These are phyloP conservation scores for Nebria salina DNA, from an alignment of 2,888 invertebrate species.

Conservation along the genomic window DNA sequence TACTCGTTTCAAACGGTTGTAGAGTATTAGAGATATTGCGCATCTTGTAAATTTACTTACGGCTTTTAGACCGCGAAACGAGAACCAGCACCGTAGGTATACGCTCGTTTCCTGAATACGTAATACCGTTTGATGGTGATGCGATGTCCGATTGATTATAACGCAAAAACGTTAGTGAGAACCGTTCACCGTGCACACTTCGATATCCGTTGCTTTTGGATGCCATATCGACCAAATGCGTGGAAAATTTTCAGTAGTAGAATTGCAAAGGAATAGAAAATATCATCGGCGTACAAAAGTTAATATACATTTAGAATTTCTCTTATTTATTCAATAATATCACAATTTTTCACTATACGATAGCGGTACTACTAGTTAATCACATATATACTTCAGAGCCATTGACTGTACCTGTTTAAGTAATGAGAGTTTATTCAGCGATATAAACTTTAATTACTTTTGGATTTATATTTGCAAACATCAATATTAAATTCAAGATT, in stretches of 20 bases:
- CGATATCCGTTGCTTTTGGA: neutral
- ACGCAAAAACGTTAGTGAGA: neutral
- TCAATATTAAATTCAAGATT: no score
- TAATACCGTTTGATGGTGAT: neutral
- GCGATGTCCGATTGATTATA: constrained; percentile 1
- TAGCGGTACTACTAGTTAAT: no score
- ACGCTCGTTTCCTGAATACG: neutral
- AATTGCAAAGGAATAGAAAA: neutral
- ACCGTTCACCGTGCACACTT: neutral
- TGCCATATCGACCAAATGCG: neutral
- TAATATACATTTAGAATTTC: no score
- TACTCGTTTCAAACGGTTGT: neutral
- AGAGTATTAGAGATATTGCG: neutral
- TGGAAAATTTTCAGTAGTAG: neutral
- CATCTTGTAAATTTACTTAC: neutral
- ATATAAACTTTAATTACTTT: no score
- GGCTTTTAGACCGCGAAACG: constrained; percentile 1
- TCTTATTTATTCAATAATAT: no score
- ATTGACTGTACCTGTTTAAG: no score
- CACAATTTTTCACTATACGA: no score
- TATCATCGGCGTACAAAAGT: neutral
- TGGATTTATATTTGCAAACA: no score
- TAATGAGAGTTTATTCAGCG: no score
- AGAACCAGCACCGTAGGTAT: neutral
- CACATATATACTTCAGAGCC: no score